phyloP scores from a whole-genome alignment of 1,140 invertebrate genomes.

The Diabrotica virgifera region DNA sequence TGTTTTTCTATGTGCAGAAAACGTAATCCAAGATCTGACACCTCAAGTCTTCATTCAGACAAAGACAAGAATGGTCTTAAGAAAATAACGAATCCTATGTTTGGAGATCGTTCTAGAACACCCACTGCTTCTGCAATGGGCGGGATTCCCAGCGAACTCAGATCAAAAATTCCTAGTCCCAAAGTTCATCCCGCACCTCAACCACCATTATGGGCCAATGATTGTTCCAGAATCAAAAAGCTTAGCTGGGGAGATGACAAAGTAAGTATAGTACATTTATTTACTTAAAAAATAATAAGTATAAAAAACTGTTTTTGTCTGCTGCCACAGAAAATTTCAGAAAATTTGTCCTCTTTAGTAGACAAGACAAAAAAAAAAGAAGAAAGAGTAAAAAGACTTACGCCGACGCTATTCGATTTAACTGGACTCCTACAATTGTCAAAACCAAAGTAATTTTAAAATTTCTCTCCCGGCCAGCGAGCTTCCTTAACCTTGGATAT shows the following conservation, averaged over 20 bases:
- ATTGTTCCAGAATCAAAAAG: slow-evolving; percentile 67
- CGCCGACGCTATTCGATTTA: too few species aligned
- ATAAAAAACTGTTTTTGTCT: too few species aligned
- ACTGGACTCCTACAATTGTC: too few species aligned
- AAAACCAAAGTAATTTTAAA: too few species aligned
- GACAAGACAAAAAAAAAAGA: too few species aligned
- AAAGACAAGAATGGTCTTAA: slow-evolving; percentile 21
- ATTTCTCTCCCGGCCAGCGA: too few species aligned
- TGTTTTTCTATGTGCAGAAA: slow-evolving; percentile 12
- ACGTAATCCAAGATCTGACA: slow-evolving; percentile 34
- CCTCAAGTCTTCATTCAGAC: slow-evolving; percentile 29
- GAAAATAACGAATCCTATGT: slow-evolving; percentile 44
- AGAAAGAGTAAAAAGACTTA: too few species aligned
- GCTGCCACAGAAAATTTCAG: too few species aligned
- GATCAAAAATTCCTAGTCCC: slow-evolving; percentile 39
- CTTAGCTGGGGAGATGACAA: slow-evolving; percentile 71
- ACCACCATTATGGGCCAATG: slow-evolving; percentile 44
- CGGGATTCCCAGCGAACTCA: slow-evolving; percentile 39
- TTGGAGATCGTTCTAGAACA: slow-evolving; percentile 36
- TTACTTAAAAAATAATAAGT: too few species aligned
- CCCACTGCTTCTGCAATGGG: slow-evolving; percentile 44
- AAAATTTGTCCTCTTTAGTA: too few species aligned
- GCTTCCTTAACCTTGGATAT: too few species aligned
- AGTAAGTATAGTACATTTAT: slow-evolving; percentile 29
- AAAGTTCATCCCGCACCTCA: slow-evolving; percentile 48